Evolutionary conservation across 2,113 vertebrate species (phyloP), one percentile per base, ranked within the genome.

Genomic region (Dascyllus trimaculatus): DNA sequence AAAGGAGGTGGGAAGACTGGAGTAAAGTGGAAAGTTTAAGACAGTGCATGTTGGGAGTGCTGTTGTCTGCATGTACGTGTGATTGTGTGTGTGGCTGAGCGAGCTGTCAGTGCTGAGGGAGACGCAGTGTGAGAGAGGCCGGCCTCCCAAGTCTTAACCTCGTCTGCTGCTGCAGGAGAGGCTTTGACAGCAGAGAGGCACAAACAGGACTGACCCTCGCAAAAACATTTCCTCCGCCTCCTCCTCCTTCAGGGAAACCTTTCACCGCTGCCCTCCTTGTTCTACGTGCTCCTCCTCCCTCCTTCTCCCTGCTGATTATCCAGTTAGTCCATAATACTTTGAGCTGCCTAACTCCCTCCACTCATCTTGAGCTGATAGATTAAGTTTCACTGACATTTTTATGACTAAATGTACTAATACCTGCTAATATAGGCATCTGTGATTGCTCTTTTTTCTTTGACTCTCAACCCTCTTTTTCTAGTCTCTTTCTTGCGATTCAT

Each of bases 121-220:
- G 74, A 90, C 78, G 79, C 79, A 86, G 83, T 88, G 88, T 90
- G 82, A 92, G 86, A 88, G 75, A 58, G 80, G 60, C 48, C 21
- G 79, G 88, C 88, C 89, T 88, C 83, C 82, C 7, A 75, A 89
- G 84, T 78, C 85, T 90, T 91, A 90, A 91, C 91, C 90, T 92
- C 75, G 56, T 89, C 87, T 87, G 84, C 79, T 85, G 56, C 87
- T 75, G 78, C 54, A 62, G 81, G 65, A 78, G 77, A 90, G 57
- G 74, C 85, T 89, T 82, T 91, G 92, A 93, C 91, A 92, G 90
- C 74, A 80, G 82, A 83, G 68, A 91, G 85, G 80, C 90, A 91
- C 88, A 92, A 91, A 93, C 88, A 92, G 89, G 80, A 85, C 79
- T 72, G 81, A 75, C 78, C 78, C 77, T 78, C 52, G 0, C 48